Evolutionary conservation across 2,797 vertebrate genomes (phyloP).

Genomic region (Peromyscus eremicus): DNA sequence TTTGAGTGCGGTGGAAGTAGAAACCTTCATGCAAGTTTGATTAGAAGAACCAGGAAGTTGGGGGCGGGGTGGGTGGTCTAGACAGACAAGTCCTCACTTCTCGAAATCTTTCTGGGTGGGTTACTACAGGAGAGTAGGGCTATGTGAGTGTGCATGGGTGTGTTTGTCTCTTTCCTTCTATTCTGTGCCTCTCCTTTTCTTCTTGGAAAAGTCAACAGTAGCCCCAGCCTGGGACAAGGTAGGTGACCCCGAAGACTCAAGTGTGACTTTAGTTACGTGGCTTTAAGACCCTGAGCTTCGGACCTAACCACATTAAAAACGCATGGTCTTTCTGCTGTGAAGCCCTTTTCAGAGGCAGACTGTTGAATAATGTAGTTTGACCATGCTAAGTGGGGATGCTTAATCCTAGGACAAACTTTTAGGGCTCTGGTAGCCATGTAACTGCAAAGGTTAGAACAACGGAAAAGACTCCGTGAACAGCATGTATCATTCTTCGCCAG

Average conservation of each 20-base stretch:
- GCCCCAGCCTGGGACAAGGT: background rate
- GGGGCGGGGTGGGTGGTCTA: background rate
- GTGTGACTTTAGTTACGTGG: background rate
- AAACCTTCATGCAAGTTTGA: background rate
- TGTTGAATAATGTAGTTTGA: background rate
- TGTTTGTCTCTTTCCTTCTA: background rate
- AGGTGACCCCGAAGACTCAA: background rate
- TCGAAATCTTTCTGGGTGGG: background rate
- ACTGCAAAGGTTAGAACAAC: background rate
- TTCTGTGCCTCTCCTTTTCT: background rate
- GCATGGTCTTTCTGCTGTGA: background rate
- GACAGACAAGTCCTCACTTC: background rate
- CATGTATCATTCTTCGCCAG: background rate
- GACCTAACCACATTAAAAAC: background rate
- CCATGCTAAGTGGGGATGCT: background rate
- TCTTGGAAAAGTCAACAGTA: conserved; percentile 1
- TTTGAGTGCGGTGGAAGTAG: background rate
- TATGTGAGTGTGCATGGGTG: background rate
- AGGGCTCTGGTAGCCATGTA: conserved; percentile 12
- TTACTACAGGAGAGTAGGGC: background rate
- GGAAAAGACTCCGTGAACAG: conserved; percentile 34
- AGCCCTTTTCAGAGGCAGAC: background rate
- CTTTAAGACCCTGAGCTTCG: background rate
- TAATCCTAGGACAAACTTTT: conserved; percentile 47
- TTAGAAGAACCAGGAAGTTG: background rate